Conservation (phyloP, 2,113 vertebrate species). For the Silurus asotus region DNA sequence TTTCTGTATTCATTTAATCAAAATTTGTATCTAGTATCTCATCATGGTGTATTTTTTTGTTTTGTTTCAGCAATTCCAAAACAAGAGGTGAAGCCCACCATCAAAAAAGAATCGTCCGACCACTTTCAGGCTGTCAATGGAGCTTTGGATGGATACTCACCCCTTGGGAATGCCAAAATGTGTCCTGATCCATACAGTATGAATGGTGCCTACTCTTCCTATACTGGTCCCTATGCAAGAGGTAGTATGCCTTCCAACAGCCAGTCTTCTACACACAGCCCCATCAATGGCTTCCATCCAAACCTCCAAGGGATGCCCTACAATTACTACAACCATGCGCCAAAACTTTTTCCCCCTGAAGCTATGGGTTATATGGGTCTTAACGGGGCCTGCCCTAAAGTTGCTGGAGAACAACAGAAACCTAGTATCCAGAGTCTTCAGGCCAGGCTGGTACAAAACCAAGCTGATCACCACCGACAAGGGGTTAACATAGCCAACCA, state of each 20-base stretch:
- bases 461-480: slow-evolving; percentile 69
- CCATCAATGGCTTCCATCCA: slow-evolving; percentile 88
- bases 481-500: slow-evolving; percentile 53
- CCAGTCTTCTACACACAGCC: slow-evolving; percentile 79
- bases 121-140: slow-evolving; percentile 82
- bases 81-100: slow-evolving; percentile 84
- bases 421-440: slow-evolving; percentile 81
- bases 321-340: slow-evolving; percentile 84
- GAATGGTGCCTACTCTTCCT: slow-evolving; percentile 85
- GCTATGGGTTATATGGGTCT: slow-evolving; percentile 81
- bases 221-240: slow-evolving; percentile 94
- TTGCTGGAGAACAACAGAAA: slow-evolving; percentile 79
- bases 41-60: neutral
- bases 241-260: slow-evolving; percentile 79
- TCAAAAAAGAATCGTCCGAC: slow-evolving; percentile 82
- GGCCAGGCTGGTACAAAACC: slow-evolving; percentile 76
- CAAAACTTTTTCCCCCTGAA: slow-evolving; percentile 84
- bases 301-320: slow-evolving; percentile 84
- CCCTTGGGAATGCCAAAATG: slow-evolving; percentile 80
- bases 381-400: slow-evolving; percentile 70
- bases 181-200: slow-evolving; percentile 83
- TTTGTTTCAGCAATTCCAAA: slow-evolving; percentile 71
- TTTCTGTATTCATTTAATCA: neutral
- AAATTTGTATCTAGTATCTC: neutral
- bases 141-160: slow-evolving; percentile 77